Percentiles rank a stretch among this genome's conserved stretches.
Evolutionary conservation across 2,113 vertebrate species (phyloP).

Genomic region (Zapus hudsonius): DNA sequence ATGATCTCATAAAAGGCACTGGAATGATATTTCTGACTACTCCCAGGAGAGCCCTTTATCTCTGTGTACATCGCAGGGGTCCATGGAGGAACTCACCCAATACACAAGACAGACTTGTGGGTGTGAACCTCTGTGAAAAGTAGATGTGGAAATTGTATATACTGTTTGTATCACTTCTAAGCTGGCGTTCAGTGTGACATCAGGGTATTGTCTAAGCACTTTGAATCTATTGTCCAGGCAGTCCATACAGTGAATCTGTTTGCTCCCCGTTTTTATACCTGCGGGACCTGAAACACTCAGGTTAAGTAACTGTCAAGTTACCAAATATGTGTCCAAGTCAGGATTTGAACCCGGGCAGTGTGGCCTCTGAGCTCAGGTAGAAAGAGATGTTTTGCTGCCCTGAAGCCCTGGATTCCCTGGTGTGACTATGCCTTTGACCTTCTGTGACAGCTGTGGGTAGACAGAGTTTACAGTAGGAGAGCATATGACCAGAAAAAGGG

Average conservation of each 20-base stretch:
- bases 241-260: background rate
- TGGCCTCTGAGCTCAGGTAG: background rate
- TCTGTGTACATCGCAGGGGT: background rate
- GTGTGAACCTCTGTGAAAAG: background rate
- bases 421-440: too few relatives aligned
- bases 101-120: background rate
- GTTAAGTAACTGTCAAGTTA: background rate
- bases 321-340: background rate
- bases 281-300: background rate
- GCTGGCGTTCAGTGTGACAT: background rate
- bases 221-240: background rate
- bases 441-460: too few relatives aligned
- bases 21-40: background rate
- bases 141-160: too few relatives aligned
- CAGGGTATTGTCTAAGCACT: background rate
- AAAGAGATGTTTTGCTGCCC: background rate
- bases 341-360: background rate
- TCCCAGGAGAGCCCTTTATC: background rate
- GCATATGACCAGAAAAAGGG: too few relatives aligned
- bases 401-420: accelerated
- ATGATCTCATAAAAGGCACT: background rate
- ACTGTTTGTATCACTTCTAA: background rate
- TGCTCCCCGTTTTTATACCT: background rate
- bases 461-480: too few relatives aligned
- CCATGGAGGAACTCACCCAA: background rate